Percentiles rank a stretch among this genome's conserved stretches.
Evolutionary conservation across 2,888 invertebrate species (phyloP).

Genomic region (Dicranocentrus wangi): DNA sequence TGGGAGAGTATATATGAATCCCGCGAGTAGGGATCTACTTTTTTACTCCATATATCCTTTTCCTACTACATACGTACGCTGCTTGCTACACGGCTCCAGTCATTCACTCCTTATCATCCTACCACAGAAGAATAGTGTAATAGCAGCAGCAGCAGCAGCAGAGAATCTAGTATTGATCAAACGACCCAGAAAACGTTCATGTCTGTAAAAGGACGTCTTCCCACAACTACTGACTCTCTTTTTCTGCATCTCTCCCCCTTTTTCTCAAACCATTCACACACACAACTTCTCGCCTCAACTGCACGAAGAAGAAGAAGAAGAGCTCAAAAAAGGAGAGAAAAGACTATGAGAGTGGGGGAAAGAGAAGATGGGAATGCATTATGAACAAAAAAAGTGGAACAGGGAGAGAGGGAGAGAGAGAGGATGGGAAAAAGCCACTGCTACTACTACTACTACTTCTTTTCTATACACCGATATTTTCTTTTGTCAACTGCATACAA

Average conservation of each 20-base stretch:
- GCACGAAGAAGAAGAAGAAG: conserved; percentile 23
- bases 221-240: conserved; percentile 52
- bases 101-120: conserved; percentile 50
- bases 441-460: conserved; percentile 15
- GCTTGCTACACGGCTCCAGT: conserved; percentile 24
- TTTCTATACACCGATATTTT: conserved; percentile 46
- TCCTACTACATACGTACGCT: no score
- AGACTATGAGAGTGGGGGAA: conserved; percentile 10
- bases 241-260: conserved; percentile 45
- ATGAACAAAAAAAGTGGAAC: conserved; percentile 49
- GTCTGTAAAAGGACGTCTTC: conserved; percentile 56
- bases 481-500: conserved; percentile 53
- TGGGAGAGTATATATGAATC: no score
- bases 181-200: conserved; percentile 65
- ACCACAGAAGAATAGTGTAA: conserved; percentile 51
- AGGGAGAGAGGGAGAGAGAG: no score
- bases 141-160: no score
- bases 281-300: conserved; percentile 41
- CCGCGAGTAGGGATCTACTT: no score
- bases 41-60: no score
- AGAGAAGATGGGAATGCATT: conserved; percentile 43
- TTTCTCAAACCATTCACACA: neutral
- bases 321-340: conserved; percentile 31
- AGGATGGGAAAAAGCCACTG: conserved; percentile 15
- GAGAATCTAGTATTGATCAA: conserved; percentile 63